Base-by-base conservation (phyloP, 2,797 vertebrate species). In the Thalassophryne amazonica region DNA sequence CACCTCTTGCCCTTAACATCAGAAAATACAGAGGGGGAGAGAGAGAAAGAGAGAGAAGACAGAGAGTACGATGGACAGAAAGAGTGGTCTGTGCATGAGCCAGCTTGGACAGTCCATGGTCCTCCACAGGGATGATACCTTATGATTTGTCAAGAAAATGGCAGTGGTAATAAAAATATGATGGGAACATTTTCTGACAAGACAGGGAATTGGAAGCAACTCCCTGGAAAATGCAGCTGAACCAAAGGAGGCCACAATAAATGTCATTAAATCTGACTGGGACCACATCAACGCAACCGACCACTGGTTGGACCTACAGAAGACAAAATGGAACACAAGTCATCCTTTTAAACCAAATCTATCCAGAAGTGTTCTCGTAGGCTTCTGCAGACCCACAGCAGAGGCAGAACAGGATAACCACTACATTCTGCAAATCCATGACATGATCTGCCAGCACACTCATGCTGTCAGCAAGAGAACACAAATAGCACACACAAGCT, bases 161-260 rank as follows among this genome's bases (percentile, higher is more conserved):
- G 86, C 75, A 72, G 65, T 69, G 46, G 76, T 82, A 81, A 88
- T 86, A 80, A 82, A 76, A 86, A 75, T 61, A 79, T 1, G 57
- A 79, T 69, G 69, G 50, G 35, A 76, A 63, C 48, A 39, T 76
- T 69, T 69, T 73, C 67, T 66, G 68, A 66, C 3, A 4, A 46
- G 42, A 55, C 60, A 50, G 55, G 20, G 40, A 80, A 34, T 77
- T 78, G 55, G 72, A 86, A 81, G 66, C 84, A 81, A 77, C 60
- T 51, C 52, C 48, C 38, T 68, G 67, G 56, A 62, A 68, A 50
- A 48, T 50, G 29, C 33, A 39, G 6, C 43, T 37, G 40, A 76
- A 60, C 60, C 29, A 70, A 67, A 78, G 45, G 39, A 33, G 69
- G 61, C 56, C 47, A 39, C 25, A 37, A 77, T 79, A 78, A 76